phyloP scores from a whole-genome alignment of 2,888 invertebrate genomes.

The Pyrgus malvae region DNA sequence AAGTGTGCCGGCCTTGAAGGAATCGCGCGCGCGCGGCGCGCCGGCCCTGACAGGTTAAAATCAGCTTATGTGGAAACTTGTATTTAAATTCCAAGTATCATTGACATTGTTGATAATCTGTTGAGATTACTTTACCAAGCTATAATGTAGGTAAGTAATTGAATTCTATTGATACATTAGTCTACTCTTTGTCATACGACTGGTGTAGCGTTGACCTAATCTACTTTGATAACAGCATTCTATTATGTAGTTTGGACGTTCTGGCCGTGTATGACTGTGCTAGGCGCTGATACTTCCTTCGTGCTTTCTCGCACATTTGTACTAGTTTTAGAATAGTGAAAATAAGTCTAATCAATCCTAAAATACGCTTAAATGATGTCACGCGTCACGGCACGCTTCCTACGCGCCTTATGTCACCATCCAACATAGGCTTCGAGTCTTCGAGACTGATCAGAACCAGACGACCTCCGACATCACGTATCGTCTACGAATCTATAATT shows the following conservation, averaged over 20 bases:
- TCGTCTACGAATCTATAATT: constrained; percentile 52
- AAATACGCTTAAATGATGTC: constrained; percentile 61
- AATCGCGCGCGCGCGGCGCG: no score
- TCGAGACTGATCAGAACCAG: constrained; percentile 41
- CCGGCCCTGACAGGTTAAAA: no score
- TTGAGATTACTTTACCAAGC: constrained; percentile 1
- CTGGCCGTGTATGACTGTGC: background rate
- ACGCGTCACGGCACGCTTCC: constrained; percentile 46
- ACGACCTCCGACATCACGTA: constrained; percentile 43
- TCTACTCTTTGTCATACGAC: constrained; percentile 32
- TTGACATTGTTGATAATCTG: constrained; percentile 4
- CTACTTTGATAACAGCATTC: constrained; percentile 33
- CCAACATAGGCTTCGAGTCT: constrained; percentile 43
- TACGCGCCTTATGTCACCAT: constrained; percentile 53
- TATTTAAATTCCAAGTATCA: background rate
- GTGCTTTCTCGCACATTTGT: background rate
- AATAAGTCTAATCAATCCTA: constrained; percentile 44
- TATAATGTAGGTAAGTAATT: constrained; percentile 16
- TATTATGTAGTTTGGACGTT: constrained; percentile 2
- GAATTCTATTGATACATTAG: constrained; percentile 28
- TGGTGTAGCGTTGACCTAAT: constrained; percentile 33
- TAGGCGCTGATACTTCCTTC: background rate
- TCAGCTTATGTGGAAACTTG: background rate
- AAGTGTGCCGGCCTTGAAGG: no score
- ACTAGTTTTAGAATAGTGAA: constrained; percentile 27